These are phyloP conservation scores for Spodoptera picta DNA, from an alignment of 2,888 invertebrate species.

Conservation along the genomic window DNA sequence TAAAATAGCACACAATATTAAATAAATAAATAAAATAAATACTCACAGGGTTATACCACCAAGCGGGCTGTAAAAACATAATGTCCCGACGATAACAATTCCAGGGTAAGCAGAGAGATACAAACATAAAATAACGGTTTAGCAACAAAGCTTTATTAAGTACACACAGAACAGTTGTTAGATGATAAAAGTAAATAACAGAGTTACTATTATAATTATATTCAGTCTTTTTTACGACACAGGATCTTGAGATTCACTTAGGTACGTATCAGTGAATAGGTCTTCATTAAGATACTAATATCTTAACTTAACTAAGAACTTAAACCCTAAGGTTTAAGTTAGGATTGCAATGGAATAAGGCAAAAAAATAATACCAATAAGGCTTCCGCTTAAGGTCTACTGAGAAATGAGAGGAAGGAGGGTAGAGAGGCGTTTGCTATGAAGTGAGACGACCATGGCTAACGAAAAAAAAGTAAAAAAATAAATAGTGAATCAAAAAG, in stretches of 20 bases:
- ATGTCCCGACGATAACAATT: conserved; percentile 57
- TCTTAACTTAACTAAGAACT: no score
- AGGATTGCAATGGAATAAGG: no score
- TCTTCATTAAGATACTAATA: no score
- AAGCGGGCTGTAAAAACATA: conserved; percentile 91
- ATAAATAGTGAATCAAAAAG: no score
- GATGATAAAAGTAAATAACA: conserved; percentile 26
- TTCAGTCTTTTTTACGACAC: conserved; percentile 47
- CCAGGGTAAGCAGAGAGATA: conserved; percentile 73
- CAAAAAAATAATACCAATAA: no score
- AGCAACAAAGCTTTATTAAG: conserved; percentile 54
- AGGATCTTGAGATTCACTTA: conserved; percentile 6
- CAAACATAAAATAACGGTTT: conserved; percentile 53
- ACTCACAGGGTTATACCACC: conserved; percentile 98
- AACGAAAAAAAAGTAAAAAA: no score
- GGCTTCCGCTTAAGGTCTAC: no score
- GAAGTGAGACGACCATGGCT: no score
- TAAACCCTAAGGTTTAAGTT: no score
- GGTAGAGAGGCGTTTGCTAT: no score
- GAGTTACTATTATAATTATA: conserved; percentile 12
- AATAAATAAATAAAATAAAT: conserved; percentile 56
- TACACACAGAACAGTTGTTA: conserved; percentile 48
- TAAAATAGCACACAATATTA: not conserved
- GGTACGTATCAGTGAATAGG: no score
- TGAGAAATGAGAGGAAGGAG: no score